phyloP scores from a whole-genome alignment of 2,888 invertebrate species.

The Eupsilia transversa region DNA sequence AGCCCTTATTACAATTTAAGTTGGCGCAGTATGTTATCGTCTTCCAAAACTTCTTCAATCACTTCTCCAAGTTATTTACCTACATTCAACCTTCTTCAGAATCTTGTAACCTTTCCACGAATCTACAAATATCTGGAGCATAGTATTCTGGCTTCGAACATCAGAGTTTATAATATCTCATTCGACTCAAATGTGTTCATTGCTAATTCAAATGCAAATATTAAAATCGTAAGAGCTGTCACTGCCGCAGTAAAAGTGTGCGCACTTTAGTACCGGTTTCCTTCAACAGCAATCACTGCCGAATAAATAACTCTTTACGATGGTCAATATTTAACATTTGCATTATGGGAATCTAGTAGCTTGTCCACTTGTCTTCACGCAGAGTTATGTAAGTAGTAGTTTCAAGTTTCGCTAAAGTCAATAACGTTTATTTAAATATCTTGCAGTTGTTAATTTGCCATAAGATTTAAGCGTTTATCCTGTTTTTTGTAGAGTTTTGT shows the following conservation, averaged over 20 bases:
- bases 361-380: neutral
- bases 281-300: neutral
- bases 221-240: conserved; percentile 8
- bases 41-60: neutral
- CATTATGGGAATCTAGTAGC: conserved; percentile 34
- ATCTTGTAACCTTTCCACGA: neutral
- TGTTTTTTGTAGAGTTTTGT: neutral
- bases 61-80: neutral
- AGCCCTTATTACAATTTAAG: neutral
- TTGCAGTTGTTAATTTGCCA: neutral
- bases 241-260: conserved; percentile 41
- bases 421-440: conserved; percentile 23
- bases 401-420: neutral
- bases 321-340: conserved; percentile 44
- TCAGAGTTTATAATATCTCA: too few species aligned
- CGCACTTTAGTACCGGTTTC: conserved; percentile 25
- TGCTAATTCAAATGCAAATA: conserved; percentile 27
- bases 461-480: neutral
- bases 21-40: neutral
- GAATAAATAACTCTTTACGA: conserved; percentile 16
- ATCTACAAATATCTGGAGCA: neutral
- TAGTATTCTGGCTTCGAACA: neutral
- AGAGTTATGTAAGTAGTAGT: neutral
- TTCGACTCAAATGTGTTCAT: neutral
- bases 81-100: neutral